Evolutionary conservation across 2,888 invertebrate species (phyloP), one percentile per base, ranked within the genome.

Genomic region (Leptogaster cylindrica): DNA sequence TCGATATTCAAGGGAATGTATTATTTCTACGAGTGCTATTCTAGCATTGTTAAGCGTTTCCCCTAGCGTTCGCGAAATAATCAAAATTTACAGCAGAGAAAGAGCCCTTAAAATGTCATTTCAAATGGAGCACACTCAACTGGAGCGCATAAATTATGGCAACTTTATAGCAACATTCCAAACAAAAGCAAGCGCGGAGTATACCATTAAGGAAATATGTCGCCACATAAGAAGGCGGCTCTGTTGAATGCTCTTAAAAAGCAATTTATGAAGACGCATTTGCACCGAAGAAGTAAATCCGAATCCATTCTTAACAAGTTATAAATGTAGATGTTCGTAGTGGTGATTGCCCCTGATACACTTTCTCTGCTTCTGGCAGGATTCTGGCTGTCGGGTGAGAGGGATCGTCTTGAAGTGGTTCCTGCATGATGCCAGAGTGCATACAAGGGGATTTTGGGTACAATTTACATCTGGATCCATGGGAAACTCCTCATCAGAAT

Each of bases 181-280:
- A 66, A 48, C 48, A 48, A 66, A 66, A 66, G 36, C n/a, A 48
- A 41, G 25, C 39, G 28, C 41, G 14, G 61, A 69, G 65, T 69
- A 58, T 46, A 31, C 67, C 67, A 67, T 67, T 69, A 69, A 67
- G 69, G 65, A 69, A 69, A 69, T 67, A 69, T 69, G 69, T 69
- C 69, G 69, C 69, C 67, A 69, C 65, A 69, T 69, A 69, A 67
- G 69, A 69, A 67, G 31, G 33, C 31, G 36, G 25, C 63, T 55
- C 65, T 69, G 69, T 69, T 67, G 69, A 69, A 69, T 67, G 65
- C 67, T 50, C 67, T 65, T 69, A 69, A 69, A 69, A 69, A 66
- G 52, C 65, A 52, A 69, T 69, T 69, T 67, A 69, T 58, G 55
- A 39, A 55, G 69, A 66, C 64, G 64, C 69, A 67, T 55, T 66